Base-by-base conservation (phyloP, 2,797 vertebrate genomes). In the Mus minutoides region DNA sequence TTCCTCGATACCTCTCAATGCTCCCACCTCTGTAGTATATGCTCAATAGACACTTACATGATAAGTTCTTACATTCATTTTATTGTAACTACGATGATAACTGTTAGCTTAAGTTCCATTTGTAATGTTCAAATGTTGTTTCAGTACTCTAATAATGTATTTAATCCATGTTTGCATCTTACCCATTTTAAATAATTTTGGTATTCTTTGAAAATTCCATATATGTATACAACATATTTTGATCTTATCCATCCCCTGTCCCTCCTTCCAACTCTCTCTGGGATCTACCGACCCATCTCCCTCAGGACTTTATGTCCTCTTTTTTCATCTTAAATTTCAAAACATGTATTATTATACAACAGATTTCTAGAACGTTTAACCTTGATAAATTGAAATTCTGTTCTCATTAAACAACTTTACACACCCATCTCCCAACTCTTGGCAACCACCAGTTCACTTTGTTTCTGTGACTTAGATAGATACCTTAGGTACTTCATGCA, bases 391-490 rank as follows among this genome's bases (percentile, higher is more conserved):
- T 91, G 37, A 95, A 94, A 62, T 37, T 58, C 52, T 71, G 0
- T 67, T 52, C 58, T n/a, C 52, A 43, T 88, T 88, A 92, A 82
- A 79, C 49, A 77, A 64, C 54, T 88, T 43, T 62, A 92, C 17
- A 49, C 11, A 43, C 24, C 24, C 34, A 31, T 46, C 60, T 43
- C 21, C 54, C 40, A 83, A 29, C 58, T 37, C 77, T 58, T 89
- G n/a, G 7, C 73, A 89, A 11, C 69, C 24, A 73, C 43, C 8
- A 31, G 73, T 91, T 71, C 78, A 22, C 62, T 88, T 96, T 71
- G 11, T 85, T 93, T 85, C 80, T 96, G 3, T 93, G 71, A 87
- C 75, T 92, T 88, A 91, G 54, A 71, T 88, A 91, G 54, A 71
- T 26, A 46, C 60, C 71, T 92, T 67, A 89, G 19, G 37, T 79